Base-by-base conservation (phyloP, 2,797 vertebrate genomes). In the Tokudaia tokunoshimensis region DNA sequence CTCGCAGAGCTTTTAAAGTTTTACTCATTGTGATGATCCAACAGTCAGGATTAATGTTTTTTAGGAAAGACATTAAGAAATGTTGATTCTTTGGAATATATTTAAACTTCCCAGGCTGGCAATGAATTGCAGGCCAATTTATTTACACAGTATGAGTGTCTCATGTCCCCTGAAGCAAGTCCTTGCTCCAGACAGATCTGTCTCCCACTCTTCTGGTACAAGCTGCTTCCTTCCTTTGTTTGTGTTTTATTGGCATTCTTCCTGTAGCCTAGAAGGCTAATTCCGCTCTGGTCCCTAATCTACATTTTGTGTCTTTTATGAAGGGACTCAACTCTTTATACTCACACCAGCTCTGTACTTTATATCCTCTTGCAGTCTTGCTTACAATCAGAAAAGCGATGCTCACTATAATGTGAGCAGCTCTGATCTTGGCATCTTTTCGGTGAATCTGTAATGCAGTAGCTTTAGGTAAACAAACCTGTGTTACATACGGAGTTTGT, bases 81-180 rank as follows among this genome's bases (percentile, higher is more conserved):
- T 87, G 75, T 76, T 92, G 82, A 78, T 87, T 96, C 79, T 94
- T 87, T 87, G 79, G 82, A 92, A 92, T 94, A 94, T 61, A 87
- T 97, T 97, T 97, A 94, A 97, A 94, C 85, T 94, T 92, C 79
- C 92, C 57, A 74, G 91, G 41, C 91, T 95, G 90, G 92, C 92
- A 72, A 44, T 89, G 88, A 75, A 96, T 98, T 75, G 83, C 81
- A 67, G 67, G 82, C 55, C 65, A 88, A 93, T 95, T 96, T 96
- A 92, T 97, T 95, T 97, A 95, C 88, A 87, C 26, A 92, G 50
- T 59, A n/a, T 65, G 88, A 85, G 85, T 89, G 47, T 94, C 86
- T 97, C 59, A 41, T 63, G 47, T 93, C 67, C 87, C 67, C 84
- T 3, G 4, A 63, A 92, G 55, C 67, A 89, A 79, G 61, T 88